phyloP scores from a whole-genome alignment of 1,140 invertebrate species.

The Ericerus pela region DNA sequence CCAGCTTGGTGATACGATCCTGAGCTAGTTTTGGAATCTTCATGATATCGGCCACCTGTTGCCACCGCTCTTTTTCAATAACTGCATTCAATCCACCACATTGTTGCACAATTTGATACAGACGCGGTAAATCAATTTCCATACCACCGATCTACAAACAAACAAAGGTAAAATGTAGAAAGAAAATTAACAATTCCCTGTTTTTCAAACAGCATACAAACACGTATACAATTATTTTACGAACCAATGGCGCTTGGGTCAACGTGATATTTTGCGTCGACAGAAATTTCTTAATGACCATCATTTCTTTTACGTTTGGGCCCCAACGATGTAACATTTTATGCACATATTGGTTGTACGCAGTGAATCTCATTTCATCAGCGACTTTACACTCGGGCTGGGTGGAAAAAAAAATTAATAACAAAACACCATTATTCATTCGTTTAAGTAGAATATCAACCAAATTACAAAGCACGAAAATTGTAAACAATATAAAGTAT shows the following conservation, averaged over 20 bases:
- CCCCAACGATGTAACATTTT: slow-evolving; percentile 82
- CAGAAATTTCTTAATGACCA: slow-evolving; percentile 71
- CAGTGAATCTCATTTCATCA: slow-evolving; percentile 73
- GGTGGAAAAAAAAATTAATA: slow-evolving; percentile 23
- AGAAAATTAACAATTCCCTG: not conserved
- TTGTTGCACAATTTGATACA: slow-evolving; percentile 72
- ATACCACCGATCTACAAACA: slow-evolving; percentile 60
- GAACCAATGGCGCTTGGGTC: slow-evolving; percentile 57
- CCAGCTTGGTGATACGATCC: slow-evolving; percentile 68
- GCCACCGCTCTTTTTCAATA: slow-evolving; percentile 82
- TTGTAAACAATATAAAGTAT: too few relatives aligned
- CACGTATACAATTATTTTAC: slow-evolving; percentile 17
- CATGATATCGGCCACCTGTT: slow-evolving; percentile 73
- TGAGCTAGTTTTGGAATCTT: slow-evolving; percentile 68
- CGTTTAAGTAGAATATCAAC: too few relatives aligned
- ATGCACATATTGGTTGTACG: slow-evolving; percentile 82
- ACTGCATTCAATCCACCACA: slow-evolving; percentile 77
- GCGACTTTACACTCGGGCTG: slow-evolving; percentile 70
- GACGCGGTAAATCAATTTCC: slow-evolving; percentile 72
- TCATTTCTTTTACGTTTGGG: slow-evolving; percentile 68
- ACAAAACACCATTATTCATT: too few relatives aligned
- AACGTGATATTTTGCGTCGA: slow-evolving; percentile 59
- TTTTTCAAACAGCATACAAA: not conserved
- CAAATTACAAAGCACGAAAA: too few relatives aligned
- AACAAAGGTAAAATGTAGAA: not conserved